Evolutionary conservation across 92 coral and sea anemone genomes (phyloP), one percentile per base, ranked within the genome.

Genomic region (Muricea muricata): DNA sequence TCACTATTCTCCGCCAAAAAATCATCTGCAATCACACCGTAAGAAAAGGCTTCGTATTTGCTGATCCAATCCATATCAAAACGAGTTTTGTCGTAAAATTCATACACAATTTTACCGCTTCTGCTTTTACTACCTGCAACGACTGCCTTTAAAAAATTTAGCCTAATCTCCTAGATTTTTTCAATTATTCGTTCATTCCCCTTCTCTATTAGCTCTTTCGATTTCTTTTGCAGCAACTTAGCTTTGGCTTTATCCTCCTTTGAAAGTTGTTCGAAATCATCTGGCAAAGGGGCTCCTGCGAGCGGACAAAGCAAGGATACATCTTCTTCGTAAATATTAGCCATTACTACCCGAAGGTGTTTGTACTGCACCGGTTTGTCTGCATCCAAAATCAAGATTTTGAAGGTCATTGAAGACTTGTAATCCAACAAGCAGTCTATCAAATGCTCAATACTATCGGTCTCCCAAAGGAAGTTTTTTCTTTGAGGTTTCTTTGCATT

Each of bases 11-110:
- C n/a, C n/a, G n/a, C n/a, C n/a, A n/a, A n/a, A n/a, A n/a, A n/a
- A n/a, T n/a, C n/a, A n/a, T n/a, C n/a, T n/a, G 70, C n/a, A n/a
- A n/a, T n/a, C n/a, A n/a, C n/a, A n/a, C n/a, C n/a, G n/a, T n/a
- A n/a, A n/a, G n/a, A n/a, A 88, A 88, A 66, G 75, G 91, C 66
- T 88, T 80, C 34, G 87, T 65, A 4, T 32, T 13, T 29, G 88
- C 63, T 14, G 89, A 65, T 26, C 84, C 89, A 50, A 80, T 76
- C 89, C 89, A 78, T 79, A 79, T 41, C 42, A 80, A 39, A 14
- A 78, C 75, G 84, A 84, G 46, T 57, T 40, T 70, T 4, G 23
- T 34, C 4, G 23, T 23, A 60, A 60, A 60, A 23, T 60, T 34
- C 68, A 60, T 60, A 3, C 23, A 85, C 57, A 89, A n/a, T n/a